Base-by-base conservation (phyloP, 2,888 invertebrate species). In the Cynaeus angustus region DNA sequence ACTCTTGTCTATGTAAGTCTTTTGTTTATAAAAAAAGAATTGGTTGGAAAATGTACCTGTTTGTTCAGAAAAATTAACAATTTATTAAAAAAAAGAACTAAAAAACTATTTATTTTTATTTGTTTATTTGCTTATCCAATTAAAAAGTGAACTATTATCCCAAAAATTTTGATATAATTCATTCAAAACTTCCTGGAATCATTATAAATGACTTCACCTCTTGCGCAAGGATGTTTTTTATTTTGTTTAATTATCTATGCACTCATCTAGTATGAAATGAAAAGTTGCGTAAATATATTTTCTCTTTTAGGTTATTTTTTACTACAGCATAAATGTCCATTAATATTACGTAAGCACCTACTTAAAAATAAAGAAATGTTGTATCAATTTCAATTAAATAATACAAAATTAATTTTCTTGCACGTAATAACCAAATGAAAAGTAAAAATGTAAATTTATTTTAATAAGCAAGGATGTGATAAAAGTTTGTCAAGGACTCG, bases 371-470 rank as follows among this genome's bases (percentile, higher is more conserved):
- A 55, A 55, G 21, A 21, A 21, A 21, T 21, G 4, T 21, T 38
- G 14, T 41, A 41, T 41, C 30, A 26, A 28, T 10, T 5, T 21
- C 26, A 41, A 6, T 62, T 62, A 38, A 21, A 21, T 26, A 14
- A 26, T n/a, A 9, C 12, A 8, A 37, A 61, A 61, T 58, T 38
- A 61, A 61, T 59, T 61, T 43, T 28, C 53, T 61, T 53, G 37
- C 53, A 53, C 46, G 52, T 52, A 59, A 37, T 45, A 52, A 8
- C 59, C 33, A 4, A 38, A 52, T 45, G 53, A 67, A 67, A 41
- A 33, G 33, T 13, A 46, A 59, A 45, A 67, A 67, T 67, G 67
- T 33, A 61, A 67, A 67, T 67, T 67, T 67, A 67, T 67, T 67
- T 61, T 61, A 67, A 67, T 67, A 13, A 21, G 8, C 14, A 33